These are phyloP conservation scores for Oscheius sp. DNA, from an alignment of 2,888 invertebrate genomes.

Conservation along the genomic window DNA sequence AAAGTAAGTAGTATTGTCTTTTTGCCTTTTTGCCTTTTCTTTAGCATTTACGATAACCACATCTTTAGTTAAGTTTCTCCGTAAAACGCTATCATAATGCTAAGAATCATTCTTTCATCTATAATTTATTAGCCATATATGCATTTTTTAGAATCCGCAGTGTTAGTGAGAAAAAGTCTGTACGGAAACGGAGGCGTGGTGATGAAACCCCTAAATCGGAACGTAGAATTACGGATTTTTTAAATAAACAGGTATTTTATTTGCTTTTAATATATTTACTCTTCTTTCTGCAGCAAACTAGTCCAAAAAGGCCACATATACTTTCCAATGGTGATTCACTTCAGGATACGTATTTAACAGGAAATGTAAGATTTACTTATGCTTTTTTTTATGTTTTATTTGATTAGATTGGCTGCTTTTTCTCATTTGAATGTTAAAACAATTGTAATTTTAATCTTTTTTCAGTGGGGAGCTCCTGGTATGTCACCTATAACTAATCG, in stretches of 20 bases:
- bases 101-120: not conserved
- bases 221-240: conserved; percentile 57
- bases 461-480: conserved; percentile 34
- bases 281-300: conserved; percentile 13
- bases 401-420: not conserved
- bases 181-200: conserved; percentile 41
- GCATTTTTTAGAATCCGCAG: conserved; percentile 7
- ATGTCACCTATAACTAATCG: conserved; percentile 36
- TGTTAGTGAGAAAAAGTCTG: conserved; percentile 47
- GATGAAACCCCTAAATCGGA: conserved; percentile 53
- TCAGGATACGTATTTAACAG: conserved; percentile 8
- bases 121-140: not conserved
- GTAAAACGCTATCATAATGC: no score
- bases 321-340: conserved; percentile 17
- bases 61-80: not conserved
- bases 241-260: conserved; percentile 10
- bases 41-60: not conserved
- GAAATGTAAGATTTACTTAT: conserved; percentile 12
- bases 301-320: conserved; percentile 26
- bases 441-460: no score
- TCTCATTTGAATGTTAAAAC: not conserved
- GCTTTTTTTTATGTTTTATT: no score
- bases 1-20: conserved; percentile 29
- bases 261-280: not conserved
- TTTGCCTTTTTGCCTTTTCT: not conserved